phyloP scores from a whole-genome alignment of 2,888 invertebrate genomes.

The Netelia melanura region DNA sequence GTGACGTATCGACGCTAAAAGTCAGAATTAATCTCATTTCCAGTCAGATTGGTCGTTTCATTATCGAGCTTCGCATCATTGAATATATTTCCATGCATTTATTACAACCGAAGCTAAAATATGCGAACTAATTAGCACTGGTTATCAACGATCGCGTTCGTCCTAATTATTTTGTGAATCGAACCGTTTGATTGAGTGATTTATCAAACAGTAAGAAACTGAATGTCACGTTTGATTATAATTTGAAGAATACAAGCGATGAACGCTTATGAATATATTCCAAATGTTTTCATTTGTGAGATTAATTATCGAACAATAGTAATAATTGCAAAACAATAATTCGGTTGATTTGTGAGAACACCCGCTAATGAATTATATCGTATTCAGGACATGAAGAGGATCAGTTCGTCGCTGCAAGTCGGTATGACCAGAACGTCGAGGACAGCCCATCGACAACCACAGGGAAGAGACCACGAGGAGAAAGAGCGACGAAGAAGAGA shows the following conservation, averaged over 20 bases:
- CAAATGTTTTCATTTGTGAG: too few species aligned
- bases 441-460: slow-evolving; percentile 32
- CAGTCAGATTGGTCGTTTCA: background rate
- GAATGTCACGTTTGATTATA: background rate
- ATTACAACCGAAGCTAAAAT: too few species aligned
- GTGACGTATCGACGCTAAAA: background rate
- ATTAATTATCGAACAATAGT: background rate
- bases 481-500: slow-evolving; percentile 71
- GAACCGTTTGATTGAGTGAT: background rate
- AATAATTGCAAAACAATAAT: too few species aligned
- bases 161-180: slow-evolving; percentile 5
- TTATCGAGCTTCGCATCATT: background rate
- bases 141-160: background rate
- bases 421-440: slow-evolving; percentile 35
- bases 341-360: background rate
- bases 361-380: slow-evolving; percentile 11
- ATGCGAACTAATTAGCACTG: too few species aligned
- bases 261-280: too few species aligned
- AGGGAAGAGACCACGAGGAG: slow-evolving; percentile 70
- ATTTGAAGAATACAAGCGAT: too few species aligned
- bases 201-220: slow-evolving; percentile 13
- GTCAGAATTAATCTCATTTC: background rate
- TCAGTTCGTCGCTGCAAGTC: slow-evolving; percentile 8
- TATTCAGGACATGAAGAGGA: slow-evolving; percentile 40
- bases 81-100: background rate